Conservation (phyloP, 2,797 vertebrate genomes). For the Stomatorhinus walkeri region DNA sequence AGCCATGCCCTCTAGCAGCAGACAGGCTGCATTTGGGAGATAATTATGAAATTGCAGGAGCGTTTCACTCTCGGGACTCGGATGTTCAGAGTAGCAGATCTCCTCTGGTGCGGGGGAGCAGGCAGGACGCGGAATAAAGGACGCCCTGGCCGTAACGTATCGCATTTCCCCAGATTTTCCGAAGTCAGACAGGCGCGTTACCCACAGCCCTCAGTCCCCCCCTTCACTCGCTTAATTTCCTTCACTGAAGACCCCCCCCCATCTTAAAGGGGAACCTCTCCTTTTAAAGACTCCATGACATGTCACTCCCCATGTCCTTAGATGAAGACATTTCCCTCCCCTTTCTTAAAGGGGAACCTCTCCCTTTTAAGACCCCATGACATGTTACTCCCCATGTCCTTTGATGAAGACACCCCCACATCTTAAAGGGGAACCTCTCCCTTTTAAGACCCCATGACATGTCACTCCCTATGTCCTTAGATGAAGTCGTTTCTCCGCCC, state of each 20-base stretch:
- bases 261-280: background rate
- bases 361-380: background rate
- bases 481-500: background rate
- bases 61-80: background rate
- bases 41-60: background rate
- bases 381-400: background rate
- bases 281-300: background rate
- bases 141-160: background rate
- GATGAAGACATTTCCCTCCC: background rate
- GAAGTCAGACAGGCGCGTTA: background rate
- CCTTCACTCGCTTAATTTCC: background rate
- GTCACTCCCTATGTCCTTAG: background rate
- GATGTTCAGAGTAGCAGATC: background rate
- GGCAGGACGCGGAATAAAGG: background rate
- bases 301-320: background rate
- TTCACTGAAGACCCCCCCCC: background rate
- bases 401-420: no score
- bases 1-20: conserved; percentile 1
- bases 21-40: background rate
- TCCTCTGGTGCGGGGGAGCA: background rate
- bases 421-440: background rate
- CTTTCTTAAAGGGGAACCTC: background rate
- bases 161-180: background rate
- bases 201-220: background rate
- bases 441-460: background rate